Evolutionary conservation across 2,888 invertebrate genomes (phyloP), one percentile per base, ranked within the genome.

Genomic region (Drosophila sordidapex): DNA sequence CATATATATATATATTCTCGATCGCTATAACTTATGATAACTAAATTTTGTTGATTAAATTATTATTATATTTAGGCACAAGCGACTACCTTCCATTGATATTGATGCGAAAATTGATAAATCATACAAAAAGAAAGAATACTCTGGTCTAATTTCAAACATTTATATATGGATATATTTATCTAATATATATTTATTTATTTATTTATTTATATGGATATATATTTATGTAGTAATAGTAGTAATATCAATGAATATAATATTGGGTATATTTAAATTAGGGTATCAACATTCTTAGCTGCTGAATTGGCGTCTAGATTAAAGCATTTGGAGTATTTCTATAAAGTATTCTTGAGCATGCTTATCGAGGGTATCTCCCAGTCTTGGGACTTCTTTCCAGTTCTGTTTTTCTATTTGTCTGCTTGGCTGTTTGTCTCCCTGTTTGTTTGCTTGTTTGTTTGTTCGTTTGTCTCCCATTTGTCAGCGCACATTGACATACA

Each of bases 401-500:
- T 8, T 25, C 2, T 46, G 25, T 15, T 25, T 25, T 46, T 1
- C 38, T 43, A 18, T 25, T 54, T 56, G 25, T 51, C 51, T 59
- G 36, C 64, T 59, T 69, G 56, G 25, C 52, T 51, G 36, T 70
- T 46, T 53, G 66, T 62, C 59, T 51, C 38, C 63, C 35, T 74
- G 48, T 43, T 21, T 52, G 13, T n/a, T 48, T 67, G 51, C 61
- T 43, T 66, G 62, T 72, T 38, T 46, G 54, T 49, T 31, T 66
- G 61, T 64, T 53, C 61, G 66, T 62, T 52, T 74, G 56, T 35
- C 51, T 57, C 52, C 61, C 40, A 70, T 69, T 70, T 76, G 63
- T 78, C 73, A 68, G 56, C 56, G 38, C 67, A 73, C 48, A 27
- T 25, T 46, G 46, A 69, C 70, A 69, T 76, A 79, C 29, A 40